Conservation (phyloP, 2,113 vertebrate species). For the Anhinga rufa region DNA sequence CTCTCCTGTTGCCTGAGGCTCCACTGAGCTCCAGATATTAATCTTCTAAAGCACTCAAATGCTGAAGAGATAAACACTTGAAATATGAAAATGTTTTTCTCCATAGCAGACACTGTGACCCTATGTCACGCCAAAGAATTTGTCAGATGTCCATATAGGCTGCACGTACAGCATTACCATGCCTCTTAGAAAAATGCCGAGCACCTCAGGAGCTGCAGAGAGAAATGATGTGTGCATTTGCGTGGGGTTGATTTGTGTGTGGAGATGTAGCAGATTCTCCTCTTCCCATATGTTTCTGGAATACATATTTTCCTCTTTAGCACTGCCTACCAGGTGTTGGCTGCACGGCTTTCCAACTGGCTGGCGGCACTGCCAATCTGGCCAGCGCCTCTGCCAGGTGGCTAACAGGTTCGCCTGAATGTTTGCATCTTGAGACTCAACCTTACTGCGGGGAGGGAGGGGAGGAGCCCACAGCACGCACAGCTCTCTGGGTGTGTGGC, state of each 20-base stretch:
- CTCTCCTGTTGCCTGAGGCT: constrained; percentile 70
- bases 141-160: constrained; percentile 27
- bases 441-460: neutral
- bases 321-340: constrained; percentile 58
- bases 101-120: constrained; percentile 51
- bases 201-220: neutral
- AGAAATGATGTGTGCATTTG: constrained; percentile 43
- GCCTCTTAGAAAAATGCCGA: neutral
- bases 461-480: neutral
- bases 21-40: constrained; percentile 68
- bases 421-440: constrained; percentile 17
- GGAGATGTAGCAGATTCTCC: constrained; percentile 54
- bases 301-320: constrained; percentile 62
- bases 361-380: constrained; percentile 40
- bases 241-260: constrained; percentile 42
- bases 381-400: constrained; percentile 39
- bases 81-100: constrained; percentile 79
- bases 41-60: constrained; percentile 76
- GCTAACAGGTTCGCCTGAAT: constrained; percentile 41
- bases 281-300: constrained; percentile 56
- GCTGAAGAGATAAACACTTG: constrained; percentile 80
- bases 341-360: constrained; percentile 48
- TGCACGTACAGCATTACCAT: neutral
- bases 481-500: fast-evolving
- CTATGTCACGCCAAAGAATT: constrained; percentile 34